Base-by-base conservation (phyloP, 2,888 invertebrate genomes). In the Leptinotarsa rubiginosa region DNA sequence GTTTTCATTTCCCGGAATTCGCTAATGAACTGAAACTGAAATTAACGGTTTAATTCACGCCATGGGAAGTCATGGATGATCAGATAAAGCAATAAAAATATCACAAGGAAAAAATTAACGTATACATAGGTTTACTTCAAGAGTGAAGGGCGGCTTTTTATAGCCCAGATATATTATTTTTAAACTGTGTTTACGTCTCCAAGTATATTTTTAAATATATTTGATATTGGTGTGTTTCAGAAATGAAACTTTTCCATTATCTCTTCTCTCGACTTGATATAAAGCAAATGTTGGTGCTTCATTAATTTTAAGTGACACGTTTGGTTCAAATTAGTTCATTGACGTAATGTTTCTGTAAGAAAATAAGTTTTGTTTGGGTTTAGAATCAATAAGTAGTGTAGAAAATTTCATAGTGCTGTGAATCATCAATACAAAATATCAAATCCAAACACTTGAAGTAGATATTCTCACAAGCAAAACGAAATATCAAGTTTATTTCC, bases 21-120 rank as follows among this genome's bases (percentile, higher is more conserved):
- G 10, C 4, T 62, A 25, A 62, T 16, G n/a, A 54, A 68, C 41
- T 54, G 54, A 31, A 4, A 16, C 50, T 50, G 50, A 50, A 50
- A 68, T n/a, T 68, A 16, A 25, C 41, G 18, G 31, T 68, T 7
- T 25, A 18, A 41, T 65, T 25, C 25, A 64, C 47, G n/a, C 52
- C 50, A 47, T 67, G 67, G 67, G 49, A 54, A 16, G 54, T 65
- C 66, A 52, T 67, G 66, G 59, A 71, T 65, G 22, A 64, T 52
- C 52, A 31, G 2, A 62, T 31, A 16, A 62, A 62, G 18, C 13
- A 69, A 52, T 69, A 56, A 54, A 69, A 69, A 69, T 73, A 73
- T 54, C 50, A 5, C 65, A 69, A 73, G 54, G 52, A 73, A 47
- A 22, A 70, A 25, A 52, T 62, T 25, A 62, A 25, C 62, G 62